phyloP scores from a whole-genome alignment of 1,140 invertebrate genomes.

The Drosophila lacertosa region DNA sequence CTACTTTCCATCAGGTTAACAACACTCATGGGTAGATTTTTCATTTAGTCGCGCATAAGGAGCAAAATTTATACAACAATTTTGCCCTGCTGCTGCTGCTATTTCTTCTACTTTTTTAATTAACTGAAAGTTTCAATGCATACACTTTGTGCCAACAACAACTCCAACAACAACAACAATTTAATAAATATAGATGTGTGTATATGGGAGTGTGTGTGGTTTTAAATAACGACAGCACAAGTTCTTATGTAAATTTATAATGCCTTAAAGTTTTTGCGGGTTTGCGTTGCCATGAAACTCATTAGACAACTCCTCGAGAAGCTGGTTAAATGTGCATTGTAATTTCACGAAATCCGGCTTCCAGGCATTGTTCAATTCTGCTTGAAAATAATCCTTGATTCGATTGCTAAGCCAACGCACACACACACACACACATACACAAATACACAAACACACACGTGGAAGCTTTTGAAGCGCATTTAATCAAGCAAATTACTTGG shows the following conservation, averaged over 20 bases:
- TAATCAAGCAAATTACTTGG: constrained; percentile 19
- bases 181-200: constrained; percentile 39
- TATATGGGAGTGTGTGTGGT: constrained; percentile 15
- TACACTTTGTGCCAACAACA: constrained; percentile 31
- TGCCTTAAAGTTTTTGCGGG: constrained; percentile 64
- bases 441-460: background rate
- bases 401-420: no score
- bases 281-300: constrained; percentile 42
- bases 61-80: constrained; percentile 73
- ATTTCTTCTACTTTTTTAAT: constrained; percentile 59
- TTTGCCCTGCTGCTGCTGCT: constrained; percentile 26
- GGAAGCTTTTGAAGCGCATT: background rate
- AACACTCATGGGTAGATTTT: constrained; percentile 81
- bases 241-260: constrained; percentile 47
- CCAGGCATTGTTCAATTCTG: background rate
- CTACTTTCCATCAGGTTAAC: constrained; percentile 82
- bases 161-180: constrained; percentile 34
- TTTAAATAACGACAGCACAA: constrained; percentile 28
- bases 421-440: background rate
- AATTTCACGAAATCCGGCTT: constrained; percentile 13
- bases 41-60: constrained; percentile 69
- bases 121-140: constrained; percentile 72
- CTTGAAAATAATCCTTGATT: background rate
- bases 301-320: constrained; percentile 41
- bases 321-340: background rate